Evolutionary conservation across 2,797 vertebrate genomes (phyloP).

Genomic region (Margarornis squamiger): DNA sequence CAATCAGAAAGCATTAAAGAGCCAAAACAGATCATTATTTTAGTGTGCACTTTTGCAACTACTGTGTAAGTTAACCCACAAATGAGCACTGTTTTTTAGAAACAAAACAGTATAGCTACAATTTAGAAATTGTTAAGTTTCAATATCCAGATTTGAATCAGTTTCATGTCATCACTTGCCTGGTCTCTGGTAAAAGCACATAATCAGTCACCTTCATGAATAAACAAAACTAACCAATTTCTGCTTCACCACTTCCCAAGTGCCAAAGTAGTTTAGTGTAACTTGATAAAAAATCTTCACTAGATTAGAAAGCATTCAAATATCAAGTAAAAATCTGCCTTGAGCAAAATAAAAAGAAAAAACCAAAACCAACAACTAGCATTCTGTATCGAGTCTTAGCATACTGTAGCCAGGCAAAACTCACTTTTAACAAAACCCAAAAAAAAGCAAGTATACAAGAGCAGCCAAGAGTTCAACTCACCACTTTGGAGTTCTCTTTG

Average conservation of each 20-base stretch:
- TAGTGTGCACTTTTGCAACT: neutral
- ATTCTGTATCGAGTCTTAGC: neutral
- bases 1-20: neutral
- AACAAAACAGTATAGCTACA: neutral
- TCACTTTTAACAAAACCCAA: neutral
- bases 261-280: neutral
- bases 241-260: neutral
- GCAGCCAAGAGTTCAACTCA: slow-evolving; percentile 59
- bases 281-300: neutral
- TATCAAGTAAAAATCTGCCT: neutral
- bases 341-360: neutral
- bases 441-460: neutral
- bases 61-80: neutral
- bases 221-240: neutral
- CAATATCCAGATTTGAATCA: neutral
- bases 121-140: neutral
- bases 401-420: neutral
- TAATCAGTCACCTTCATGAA: neutral
- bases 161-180: neutral
- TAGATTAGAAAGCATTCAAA: neutral
- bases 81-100: neutral
- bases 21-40: neutral
- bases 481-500: slow-evolving; percentile 91
- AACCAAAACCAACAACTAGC: neutral
- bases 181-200: neutral